A percentile compares a stretch with the other conserved stretches of the same genome.
Conservation (phyloP, 2,888 invertebrate species). For the Pteria penguin region DNA sequence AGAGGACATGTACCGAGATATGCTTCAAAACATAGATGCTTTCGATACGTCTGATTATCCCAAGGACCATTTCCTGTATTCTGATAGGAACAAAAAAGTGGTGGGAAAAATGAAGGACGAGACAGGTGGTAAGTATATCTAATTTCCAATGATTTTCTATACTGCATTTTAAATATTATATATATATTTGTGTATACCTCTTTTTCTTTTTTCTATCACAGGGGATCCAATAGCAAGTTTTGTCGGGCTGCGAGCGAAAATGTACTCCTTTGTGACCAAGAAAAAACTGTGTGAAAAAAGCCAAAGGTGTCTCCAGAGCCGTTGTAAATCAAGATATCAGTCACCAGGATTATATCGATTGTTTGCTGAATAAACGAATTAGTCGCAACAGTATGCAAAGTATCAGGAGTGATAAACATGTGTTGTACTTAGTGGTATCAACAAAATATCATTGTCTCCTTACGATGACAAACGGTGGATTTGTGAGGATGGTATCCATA, state of each 20-base stretch:
- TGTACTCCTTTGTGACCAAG: slow-evolving; percentile 20
- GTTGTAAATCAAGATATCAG: not conserved
- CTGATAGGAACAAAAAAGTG: slow-evolving; percentile 13
- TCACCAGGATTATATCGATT: not conserved
- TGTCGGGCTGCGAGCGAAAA: slow-evolving; percentile 15
- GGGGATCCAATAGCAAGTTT: slow-evolving; percentile 6
- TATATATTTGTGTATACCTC: not conserved
- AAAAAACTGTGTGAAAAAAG: not conserved
- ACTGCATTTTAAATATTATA: not conserved
- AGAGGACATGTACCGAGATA: slow-evolving; percentile 25
- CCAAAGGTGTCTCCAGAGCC: slow-evolving; percentile 7
- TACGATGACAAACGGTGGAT: slow-evolving; percentile 22
- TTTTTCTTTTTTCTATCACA: slow-evolving; percentile 1
- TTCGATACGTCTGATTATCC: slow-evolving; percentile 15
- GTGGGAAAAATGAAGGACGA: slow-evolving; percentile 17
- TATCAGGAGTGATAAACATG: slow-evolving; percentile 12
- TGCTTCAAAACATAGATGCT: slow-evolving; percentile 12
- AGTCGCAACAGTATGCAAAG: not conserved
- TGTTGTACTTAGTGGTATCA: not conserved
- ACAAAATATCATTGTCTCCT: slow-evolving; percentile 16
- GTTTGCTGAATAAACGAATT: not conserved
- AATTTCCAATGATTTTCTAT: not conserved
- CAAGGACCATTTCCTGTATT: slow-evolving; percentile 14
- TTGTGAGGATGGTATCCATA: slow-evolving; percentile 1
- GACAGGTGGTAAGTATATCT: slow-evolving; percentile 1